phyloP scores from a whole-genome alignment of 2,113 vertebrate genomes.

The Butorides virescens region DNA sequence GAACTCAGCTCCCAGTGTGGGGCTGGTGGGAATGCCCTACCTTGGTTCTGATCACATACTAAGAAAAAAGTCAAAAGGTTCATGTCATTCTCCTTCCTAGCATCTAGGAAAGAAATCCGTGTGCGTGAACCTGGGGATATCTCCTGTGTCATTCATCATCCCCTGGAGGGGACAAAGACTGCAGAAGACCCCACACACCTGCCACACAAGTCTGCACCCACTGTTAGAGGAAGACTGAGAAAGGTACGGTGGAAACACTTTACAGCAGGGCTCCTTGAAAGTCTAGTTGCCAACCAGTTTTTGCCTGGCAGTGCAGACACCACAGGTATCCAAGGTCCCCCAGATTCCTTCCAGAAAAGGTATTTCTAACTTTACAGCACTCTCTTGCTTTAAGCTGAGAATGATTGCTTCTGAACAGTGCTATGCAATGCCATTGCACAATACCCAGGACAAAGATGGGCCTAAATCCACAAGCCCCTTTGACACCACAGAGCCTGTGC shows the following conservation, averaged over 20 bases:
- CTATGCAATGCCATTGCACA: neutral
- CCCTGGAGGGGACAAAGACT: neutral
- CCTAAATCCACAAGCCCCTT: neutral
- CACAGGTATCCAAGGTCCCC: too few species aligned
- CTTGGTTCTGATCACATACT: neutral
- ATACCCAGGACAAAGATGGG: neutral
- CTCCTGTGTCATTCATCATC: neutral
- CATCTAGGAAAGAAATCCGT: neutral
- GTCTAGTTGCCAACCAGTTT: neutral
- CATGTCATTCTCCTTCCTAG: neutral
- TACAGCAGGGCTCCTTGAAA: neutral
- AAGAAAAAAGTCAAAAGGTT: neutral
- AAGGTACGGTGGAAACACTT: neutral
- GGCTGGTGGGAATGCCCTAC: neutral
- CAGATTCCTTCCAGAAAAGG: neutral
- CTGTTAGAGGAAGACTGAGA: neutral
- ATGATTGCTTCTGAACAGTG: neutral
- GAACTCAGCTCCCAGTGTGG: neutral
- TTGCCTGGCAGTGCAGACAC: neutral
- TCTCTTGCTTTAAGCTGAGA: neutral
- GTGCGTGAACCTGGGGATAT: neutral
- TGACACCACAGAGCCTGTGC: neutral
- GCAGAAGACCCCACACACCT: neutral
- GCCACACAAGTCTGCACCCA: neutral
- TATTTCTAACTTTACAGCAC: neutral